These are phyloP conservation scores for Coryphaenoides rupestris DNA, from an alignment of 2,113 vertebrate genomes.

Conservation along the genomic window DNA sequence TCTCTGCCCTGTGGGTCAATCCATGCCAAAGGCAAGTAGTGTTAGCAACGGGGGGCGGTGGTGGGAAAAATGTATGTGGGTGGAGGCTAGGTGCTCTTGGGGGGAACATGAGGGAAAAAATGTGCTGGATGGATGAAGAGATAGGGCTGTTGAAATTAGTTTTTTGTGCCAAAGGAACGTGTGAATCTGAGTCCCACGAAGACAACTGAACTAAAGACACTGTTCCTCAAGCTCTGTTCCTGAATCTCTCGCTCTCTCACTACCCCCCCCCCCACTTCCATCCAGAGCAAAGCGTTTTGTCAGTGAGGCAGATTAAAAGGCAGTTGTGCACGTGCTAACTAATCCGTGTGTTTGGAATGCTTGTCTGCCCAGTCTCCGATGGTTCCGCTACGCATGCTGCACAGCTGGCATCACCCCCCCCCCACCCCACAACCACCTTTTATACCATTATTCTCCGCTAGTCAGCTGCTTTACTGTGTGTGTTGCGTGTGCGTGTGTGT, in stretches of 20 bases:
- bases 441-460: constrained; percentile 2
- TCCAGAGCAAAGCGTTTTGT: constrained; percentile 28
- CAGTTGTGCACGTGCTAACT: constrained; percentile 64
- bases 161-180: not conserved
- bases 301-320: constrained; percentile 63
- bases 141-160: not conserved
- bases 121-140: not conserved
- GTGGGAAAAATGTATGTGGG: not conserved
- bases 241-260: constrained; percentile 16
- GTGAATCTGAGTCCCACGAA: constrained; percentile 3
- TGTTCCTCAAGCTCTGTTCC: constrained; percentile 19
- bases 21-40: not conserved
- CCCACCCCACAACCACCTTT: too few relatives aligned
- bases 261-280: constrained; percentile 9
- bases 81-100: too few relatives aligned
- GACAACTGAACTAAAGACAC: constrained; percentile 5
- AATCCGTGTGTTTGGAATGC: constrained; percentile 62
- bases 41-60: not conserved
- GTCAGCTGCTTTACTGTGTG: constrained; percentile 14
- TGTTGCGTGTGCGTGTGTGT: not conserved
- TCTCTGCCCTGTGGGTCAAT: not conserved
- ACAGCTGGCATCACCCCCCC: constrained; percentile 11
- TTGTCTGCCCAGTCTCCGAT: constrained; percentile 49
- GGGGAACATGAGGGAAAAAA: too few relatives aligned
- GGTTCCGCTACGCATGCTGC: constrained; percentile 25